These are phyloP conservation scores for Erebia palarica DNA, from an alignment of 2,888 invertebrate species.

Conservation along the genomic window DNA sequence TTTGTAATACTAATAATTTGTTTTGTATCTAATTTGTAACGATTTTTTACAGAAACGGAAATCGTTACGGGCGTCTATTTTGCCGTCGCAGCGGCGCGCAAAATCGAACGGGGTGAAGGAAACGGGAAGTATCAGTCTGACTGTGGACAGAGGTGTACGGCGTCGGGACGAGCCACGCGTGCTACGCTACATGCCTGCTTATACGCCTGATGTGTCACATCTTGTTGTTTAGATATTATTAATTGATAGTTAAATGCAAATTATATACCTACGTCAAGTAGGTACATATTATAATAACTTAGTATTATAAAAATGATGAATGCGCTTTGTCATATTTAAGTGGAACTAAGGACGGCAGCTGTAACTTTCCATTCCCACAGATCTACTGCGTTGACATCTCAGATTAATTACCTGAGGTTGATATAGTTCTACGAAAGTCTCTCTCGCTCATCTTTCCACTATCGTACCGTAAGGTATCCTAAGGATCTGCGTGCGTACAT, in stretches of 20 bases:
- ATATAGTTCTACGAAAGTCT: no score
- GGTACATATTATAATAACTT: no score
- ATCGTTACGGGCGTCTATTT: constrained; percentile 89
- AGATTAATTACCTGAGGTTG: no score
- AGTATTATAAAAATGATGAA: no score
- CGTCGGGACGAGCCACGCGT: constrained; percentile 86
- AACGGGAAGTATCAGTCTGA: constrained; percentile 90
- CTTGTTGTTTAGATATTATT: constrained; percentile 83
- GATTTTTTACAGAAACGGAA: constrained; percentile 90
- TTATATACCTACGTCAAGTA: neutral
- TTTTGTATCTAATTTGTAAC: constrained; percentile 14
- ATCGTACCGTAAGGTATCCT: no score
- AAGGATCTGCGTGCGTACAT: no score
- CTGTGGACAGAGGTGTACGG: constrained; percentile 87
- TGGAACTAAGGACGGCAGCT: no score
- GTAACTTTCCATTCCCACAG: no score
- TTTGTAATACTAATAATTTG: constrained; percentile 32
- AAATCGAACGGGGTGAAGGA: constrained; percentile 92
- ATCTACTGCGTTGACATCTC: no score
- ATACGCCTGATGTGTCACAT: constrained; percentile 91
- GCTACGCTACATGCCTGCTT: constrained; percentile 87
- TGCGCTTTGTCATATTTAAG: no score
- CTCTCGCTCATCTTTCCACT: no score
- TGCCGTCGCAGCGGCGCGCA: constrained; percentile 88
- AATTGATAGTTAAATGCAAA: neutral